Evolutionary conservation across 2,888 invertebrate species (phyloP), one percentile per base, ranked within the genome.

Genomic region (Hirtodrosophila alboralis): DNA sequence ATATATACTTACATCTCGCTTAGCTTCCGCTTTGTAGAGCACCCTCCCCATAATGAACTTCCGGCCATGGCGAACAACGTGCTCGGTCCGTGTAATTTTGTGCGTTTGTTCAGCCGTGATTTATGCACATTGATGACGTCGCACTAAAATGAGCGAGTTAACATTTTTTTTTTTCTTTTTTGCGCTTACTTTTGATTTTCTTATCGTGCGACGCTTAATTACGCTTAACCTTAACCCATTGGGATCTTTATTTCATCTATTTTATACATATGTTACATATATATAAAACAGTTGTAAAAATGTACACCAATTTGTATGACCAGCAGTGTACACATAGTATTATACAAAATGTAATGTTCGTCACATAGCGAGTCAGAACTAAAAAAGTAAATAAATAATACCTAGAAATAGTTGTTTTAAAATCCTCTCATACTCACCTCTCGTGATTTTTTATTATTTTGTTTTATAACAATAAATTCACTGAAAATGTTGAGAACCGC

Each of bases 81-180:
- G 56, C 47, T 45, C 57, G 74, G 51, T 63, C 53, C 80, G 65
- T 73, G 80, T 84, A 85, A 79, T 85, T 85, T 76, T 76, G 73
- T 83, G 76, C 79, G 86, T 79, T 79, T 79, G 79, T 79, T 79
- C 84, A 69, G 71, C 58, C 84, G 76, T 85, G 79, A 79, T 79
- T 79, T 79, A 79, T 79, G 84, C 84, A 66, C 86, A 79, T 85
- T 85, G 79, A 79, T 79, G 79, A 79, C 86, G 80, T 84, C 57
- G 79, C 79, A 65, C 44, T 58, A 64, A 61, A 23, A 33, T 30
- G 16, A 45, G 13, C 43, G 43, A 53, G 63, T 51, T 47, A 52
- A 53, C 40, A 34, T 41, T 44, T 57, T 70, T 40, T 43, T 21
- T n/a, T n/a, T n/a, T n/a, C n/a, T n/a, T n/a, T n/a, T n/a, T n/a